Percentiles rank a stretch among this genome's conserved stretches.
phyloP scores from a whole-genome alignment of 2,888 invertebrate genomes.

The Erebia ligea region DNA sequence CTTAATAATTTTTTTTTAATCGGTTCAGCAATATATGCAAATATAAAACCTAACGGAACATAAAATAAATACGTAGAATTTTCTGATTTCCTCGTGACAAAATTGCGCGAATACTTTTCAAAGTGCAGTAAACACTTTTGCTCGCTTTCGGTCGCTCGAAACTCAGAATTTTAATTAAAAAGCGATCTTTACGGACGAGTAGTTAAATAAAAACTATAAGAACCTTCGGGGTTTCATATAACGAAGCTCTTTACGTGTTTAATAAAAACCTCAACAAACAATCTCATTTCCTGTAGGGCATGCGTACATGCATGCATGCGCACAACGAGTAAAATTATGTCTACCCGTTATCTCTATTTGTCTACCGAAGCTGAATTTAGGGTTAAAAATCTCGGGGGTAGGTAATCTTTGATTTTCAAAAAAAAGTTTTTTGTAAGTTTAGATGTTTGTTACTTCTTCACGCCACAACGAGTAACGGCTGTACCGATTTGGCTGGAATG shows the following conservation, averaged over 20 bases:
- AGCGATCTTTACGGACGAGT: slow-evolving; percentile 2
- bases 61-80: background rate
- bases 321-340: no score
- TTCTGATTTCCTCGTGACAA: background rate
- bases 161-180: slow-evolving; percentile 15
- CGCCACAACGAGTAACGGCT: no score
- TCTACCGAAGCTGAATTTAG: no score
- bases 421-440: no score
- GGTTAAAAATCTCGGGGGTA: no score
- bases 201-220: slow-evolving; percentile 25
- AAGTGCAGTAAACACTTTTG: background rate
- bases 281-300: slow-evolving; percentile 40
- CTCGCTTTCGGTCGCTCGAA: background rate
- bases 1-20: no score
- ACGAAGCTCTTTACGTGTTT: slow-evolving; percentile 27
- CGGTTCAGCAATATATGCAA: no score
- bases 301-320: no score
- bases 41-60: background rate
- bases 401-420: no score
- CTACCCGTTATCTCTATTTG: no score
- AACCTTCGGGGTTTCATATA: slow-evolving; percentile 20
- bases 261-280: slow-evolving; percentile 34
- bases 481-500: no score
- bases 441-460: no score
- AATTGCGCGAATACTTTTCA: background rate